Evolutionary conservation across 1,140 invertebrate genomes (phyloP).

Genomic region (Sitophilus oryzae): DNA sequence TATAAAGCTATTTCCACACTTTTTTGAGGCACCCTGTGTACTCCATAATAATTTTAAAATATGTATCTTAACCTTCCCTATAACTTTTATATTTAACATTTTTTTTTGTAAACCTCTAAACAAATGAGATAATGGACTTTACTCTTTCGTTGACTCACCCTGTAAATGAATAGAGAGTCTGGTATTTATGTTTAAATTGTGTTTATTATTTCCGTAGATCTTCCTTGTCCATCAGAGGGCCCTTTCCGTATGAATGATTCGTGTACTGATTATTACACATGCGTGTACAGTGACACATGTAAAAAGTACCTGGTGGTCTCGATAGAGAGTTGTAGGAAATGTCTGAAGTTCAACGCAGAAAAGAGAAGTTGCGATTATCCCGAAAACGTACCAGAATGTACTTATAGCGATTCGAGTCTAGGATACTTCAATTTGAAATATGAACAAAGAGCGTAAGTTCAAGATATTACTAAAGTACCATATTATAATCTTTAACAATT

Average conservation of each 20-base stretch:
- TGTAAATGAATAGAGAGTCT: no score
- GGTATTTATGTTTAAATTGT: no score
- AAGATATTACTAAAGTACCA: no score
- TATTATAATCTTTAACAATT: neutral
- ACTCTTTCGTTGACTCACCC: no score
- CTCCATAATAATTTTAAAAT: no score
- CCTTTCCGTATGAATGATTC: constrained; percentile 17
- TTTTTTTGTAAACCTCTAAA: no score
- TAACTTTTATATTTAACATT: no score
- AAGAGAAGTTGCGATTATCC: constrained; percentile 14
- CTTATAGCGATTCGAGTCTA: neutral
- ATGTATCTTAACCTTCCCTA: no score
- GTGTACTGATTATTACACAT: constrained; percentile 19
- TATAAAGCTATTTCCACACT: no score
- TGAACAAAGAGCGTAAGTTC: neutral
- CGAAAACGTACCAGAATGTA: constrained; percentile 25
- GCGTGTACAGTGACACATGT: constrained; percentile 7
- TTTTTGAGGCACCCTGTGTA: no score
- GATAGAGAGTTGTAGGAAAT: constrained; percentile 13
- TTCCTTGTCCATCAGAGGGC: constrained; percentile 9
- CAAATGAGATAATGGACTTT: no score
- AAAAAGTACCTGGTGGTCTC: constrained; percentile 2
- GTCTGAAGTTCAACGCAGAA: constrained; percentile 22
- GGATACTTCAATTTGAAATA: neutral
- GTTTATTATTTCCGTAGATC: no score